Base-by-base conservation (phyloP, 2,888 invertebrate genomes). In the Gonocerus acuteangulatus region DNA sequence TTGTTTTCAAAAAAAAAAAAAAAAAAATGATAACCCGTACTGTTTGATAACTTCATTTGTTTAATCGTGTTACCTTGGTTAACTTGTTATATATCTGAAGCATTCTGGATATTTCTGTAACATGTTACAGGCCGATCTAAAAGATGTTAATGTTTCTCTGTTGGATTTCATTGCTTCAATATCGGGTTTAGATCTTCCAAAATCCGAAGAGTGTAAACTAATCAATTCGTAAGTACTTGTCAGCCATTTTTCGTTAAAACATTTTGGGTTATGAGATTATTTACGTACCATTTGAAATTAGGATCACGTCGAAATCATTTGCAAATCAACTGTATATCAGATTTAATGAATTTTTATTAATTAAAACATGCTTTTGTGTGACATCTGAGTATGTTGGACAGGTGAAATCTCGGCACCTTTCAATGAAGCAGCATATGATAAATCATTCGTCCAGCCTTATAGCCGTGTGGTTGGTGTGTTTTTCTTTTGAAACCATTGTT, bases 121-220 rank as follows among this genome's bases (percentile, higher is more conserved):
- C 27, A 57, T 57, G 57, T 45, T 57, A 47, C 57, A 57, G 22
- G 23, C 45, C 32, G 57, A 57, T 39, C 27, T 47, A 19, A 57
- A 57, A 23, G 57, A 57, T 45, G 57, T 57, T 23, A 57, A 57
- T n/a, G 32, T 57, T n/a, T 47, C 57, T 32, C 15, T 57, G 23
- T 57, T 57, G 23, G 57, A 57, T 47, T 57, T 57, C 21, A 47
- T 57, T 18, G 44, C 57, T 27, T 57, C 57, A 19, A 57, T 57
- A 34, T 47, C 45, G 23, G 57, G 45, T 18, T 47, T 57, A 34
- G 57, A 57, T 15, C 44, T 57, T 57, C 45, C 47, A 4, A 57
- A 57, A 57, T 18, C 47, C 18, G 54, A 54, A 54, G 57, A 57
- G 19, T 57, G 45, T 32, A 57, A 57, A 57, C 16, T 57, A 9